Percentiles rank a stretch among this genome's conserved stretches.
phyloP scores from a whole-genome alignment of 2,797 vertebrate genomes.

The Helicolenus hilgendorfi region DNA sequence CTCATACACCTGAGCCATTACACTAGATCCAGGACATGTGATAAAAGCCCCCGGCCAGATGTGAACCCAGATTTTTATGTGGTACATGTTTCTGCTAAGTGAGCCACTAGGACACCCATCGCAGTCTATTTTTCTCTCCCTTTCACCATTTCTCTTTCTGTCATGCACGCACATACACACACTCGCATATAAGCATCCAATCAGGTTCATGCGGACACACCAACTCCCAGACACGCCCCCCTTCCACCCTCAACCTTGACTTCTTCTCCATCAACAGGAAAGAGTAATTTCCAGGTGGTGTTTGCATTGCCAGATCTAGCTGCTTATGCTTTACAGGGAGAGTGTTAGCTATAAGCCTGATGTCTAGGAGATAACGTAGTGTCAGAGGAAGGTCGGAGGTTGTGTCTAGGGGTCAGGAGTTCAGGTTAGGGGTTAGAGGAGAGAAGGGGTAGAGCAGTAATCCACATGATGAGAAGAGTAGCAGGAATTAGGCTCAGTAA shows the following conservation, averaged over 20 bases:
- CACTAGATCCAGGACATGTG: conserved; percentile 75
- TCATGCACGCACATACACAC: conserved; percentile 13
- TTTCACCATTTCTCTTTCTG: conserved; percentile 22
- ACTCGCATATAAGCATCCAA: conserved; percentile 13
- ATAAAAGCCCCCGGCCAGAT: conserved; percentile 65
- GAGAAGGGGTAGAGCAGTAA: conserved; percentile 77
- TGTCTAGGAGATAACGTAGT: conserved; percentile 70
- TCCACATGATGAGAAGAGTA: conserved; percentile 82
- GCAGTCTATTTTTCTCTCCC: conserved; percentile 39
- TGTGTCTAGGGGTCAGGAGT: conserved; percentile 66
- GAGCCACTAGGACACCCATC: conserved; percentile 57
- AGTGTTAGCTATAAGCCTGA: conserved; percentile 74
- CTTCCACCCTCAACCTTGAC: conserved; percentile 72
- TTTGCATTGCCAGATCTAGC: conserved; percentile 70
- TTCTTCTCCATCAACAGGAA: conserved; percentile 63
- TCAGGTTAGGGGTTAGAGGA: conserved; percentile 61
- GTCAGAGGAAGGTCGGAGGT: conserved; percentile 68
- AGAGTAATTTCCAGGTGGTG: conserved; percentile 71
- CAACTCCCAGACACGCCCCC: conserved; percentile 8
- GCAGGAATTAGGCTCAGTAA: conserved; percentile 74
- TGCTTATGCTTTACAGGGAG: conserved; percentile 54
- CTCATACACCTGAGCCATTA: conserved; percentile 25
- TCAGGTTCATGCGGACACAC: conserved; percentile 24
- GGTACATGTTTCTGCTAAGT: conserved; percentile 63
- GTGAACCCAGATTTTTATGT: conserved; percentile 71